Evolutionary conservation across 2,113 vertebrate species (phyloP), one percentile per base, ranked within the genome.

Genomic region (Aegotheles bennettii): DNA sequence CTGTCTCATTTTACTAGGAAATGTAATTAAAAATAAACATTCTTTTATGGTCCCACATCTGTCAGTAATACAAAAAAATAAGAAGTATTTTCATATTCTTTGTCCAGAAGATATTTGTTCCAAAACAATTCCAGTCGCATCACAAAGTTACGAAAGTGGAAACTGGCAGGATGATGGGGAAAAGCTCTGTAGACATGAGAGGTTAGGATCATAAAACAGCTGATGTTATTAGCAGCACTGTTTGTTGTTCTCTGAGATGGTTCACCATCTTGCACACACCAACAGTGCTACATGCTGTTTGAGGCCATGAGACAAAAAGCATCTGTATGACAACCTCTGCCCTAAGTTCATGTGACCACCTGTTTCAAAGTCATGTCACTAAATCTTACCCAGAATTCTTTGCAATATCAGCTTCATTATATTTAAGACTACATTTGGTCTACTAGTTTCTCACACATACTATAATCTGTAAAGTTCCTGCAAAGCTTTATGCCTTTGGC

Each of bases 381-480:
- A 7, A 10, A 2, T 36, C 21, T 5, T n/a, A n/a, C n/a, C n/a
- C n/a, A n/a, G n/a, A n/a, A n/a, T 13, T 59, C 10, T 76, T 92
- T 70, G 45, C 59, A 83, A 42, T 91, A 70, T 59, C 69, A 74
- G 9, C 45, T 88, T 88, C 38, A 53, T 95, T 97, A 90, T 95
- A 73, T 77, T 92, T 89, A 94, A 76, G 56, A 84, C 24, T 78
- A 25, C 29, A 63, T 60, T 91, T 93, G 53, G 24, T 42, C 36
- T 78, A 7, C n/a, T 94, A 81, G 35, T 79, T 81, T 68, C 53
- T 87, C 50, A 43, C 26, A 71, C 5, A n/a, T 88, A 77, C 71
- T 90, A 91, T 84, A 88, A 96, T 87, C 45, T 92, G 31, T 56
- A 86, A 40, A 91, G 33, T 13, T 94, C 78, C 53, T 57, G 43